A percentile compares a stretch with the other conserved stretches of the same genome.
Evolutionary conservation across 2,797 vertebrate genomes (phyloP).

Genomic region (Artibeus jamaicensis): DNA sequence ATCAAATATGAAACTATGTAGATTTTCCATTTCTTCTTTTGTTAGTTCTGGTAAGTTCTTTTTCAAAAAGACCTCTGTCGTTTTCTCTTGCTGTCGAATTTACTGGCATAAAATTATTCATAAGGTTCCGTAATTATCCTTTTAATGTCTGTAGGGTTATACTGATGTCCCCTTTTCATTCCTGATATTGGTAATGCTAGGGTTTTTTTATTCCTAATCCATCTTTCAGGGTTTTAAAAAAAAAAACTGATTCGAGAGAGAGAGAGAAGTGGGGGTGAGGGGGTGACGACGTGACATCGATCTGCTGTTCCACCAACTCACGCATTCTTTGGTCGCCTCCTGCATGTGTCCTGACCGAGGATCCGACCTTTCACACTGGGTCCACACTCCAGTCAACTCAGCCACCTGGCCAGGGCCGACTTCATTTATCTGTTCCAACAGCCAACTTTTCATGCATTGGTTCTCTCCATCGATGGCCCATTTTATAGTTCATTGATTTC

Average conservation of each 20-base stretch:
- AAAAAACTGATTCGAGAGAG: too few species aligned
- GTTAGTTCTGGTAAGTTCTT: background rate
- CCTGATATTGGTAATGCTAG: background rate
- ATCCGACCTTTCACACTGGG: too few species aligned
- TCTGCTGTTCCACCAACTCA: too few species aligned
- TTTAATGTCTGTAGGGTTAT: background rate
- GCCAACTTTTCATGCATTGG: background rate
- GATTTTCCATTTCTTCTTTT: background rate
- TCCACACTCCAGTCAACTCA: too few species aligned
- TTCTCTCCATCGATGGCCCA: background rate
- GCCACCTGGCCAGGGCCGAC: too few species aligned
- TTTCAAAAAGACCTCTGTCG: background rate
- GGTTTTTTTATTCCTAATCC: background rate
- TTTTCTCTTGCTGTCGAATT: background rate
- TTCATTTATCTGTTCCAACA: background rate
- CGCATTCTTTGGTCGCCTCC: too few species aligned
- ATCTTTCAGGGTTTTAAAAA: background rate
- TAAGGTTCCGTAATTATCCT: background rate
- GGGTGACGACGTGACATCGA: accelerated
- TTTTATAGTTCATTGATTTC: background rate
- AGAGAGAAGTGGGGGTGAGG: too few species aligned
- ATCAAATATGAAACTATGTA: background rate
- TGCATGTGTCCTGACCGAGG: too few species aligned
- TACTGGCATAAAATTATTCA: background rate
- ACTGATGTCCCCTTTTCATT: background rate